Evolutionary conservation across 2,888 invertebrate species (phyloP).

Genomic region (Dione vanillae): DNA sequence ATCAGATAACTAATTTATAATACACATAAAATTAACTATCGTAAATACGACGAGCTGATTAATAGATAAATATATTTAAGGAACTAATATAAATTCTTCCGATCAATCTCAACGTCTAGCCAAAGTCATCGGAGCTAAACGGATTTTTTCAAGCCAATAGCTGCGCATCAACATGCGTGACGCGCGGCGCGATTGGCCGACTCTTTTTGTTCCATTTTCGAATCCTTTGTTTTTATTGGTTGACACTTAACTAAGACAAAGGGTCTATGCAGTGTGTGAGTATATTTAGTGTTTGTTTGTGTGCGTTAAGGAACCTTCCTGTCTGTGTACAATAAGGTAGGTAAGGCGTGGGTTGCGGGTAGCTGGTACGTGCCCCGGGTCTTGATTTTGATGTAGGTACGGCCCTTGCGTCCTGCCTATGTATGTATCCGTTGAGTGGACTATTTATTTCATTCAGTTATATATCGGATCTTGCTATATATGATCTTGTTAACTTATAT

Average conservation of each 20-base stretch:
- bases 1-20: not conserved
- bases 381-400: constrained; percentile 78
- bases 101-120: constrained; percentile 81
- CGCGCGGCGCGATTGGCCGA: constrained; percentile 78
- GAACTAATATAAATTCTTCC: constrained; percentile 65
- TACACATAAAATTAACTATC: constrained; percentile 3
- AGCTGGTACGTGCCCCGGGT: constrained; percentile 69
- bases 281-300: constrained; percentile 67
- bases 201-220: constrained; percentile 83
- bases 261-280: constrained; percentile 78
- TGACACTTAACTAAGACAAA: constrained; percentile 85
- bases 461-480: not conserved
- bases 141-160: constrained; percentile 83
- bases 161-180: constrained; percentile 82
- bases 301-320: constrained; percentile 80
- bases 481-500: not conserved
- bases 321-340: constrained; percentile 59
- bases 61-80: constrained; percentile 37
- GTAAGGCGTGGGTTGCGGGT: constrained; percentile 63
- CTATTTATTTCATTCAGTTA: constrained; percentile 64
- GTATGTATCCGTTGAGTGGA: constrained; percentile 55
- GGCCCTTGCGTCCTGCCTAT: constrained; percentile 65
- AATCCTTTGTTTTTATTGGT: constrained; percentile 85
- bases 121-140: constrained; percentile 80
- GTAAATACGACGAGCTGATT: constrained; percentile 14